Percentiles rank a stretch among this genome's conserved stretches.
Conservation (phyloP, 2,888 invertebrate species). For the Tenthredo amoena region DNA sequence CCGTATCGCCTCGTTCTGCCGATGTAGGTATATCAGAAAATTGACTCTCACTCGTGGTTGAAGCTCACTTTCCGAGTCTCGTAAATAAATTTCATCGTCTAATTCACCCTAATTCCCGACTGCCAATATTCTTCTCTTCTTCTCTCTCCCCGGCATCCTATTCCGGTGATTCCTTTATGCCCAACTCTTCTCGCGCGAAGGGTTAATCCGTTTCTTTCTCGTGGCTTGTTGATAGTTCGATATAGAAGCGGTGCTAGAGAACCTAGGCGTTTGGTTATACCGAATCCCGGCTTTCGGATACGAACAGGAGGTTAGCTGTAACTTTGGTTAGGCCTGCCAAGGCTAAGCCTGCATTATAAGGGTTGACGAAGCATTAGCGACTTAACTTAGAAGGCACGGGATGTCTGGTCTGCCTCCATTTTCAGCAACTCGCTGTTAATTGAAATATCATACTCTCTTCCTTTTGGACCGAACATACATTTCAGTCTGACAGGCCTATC, state of each 20-base stretch:
- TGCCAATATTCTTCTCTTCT: slow-evolving; percentile 25
- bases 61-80: neutral
- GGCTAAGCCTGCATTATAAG: slow-evolving; percentile 51
- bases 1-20: neutral
- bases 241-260: neutral
- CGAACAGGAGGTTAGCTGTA: slow-evolving; percentile 12
- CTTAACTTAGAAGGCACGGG: slow-evolving; percentile 33
- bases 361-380: slow-evolving; percentile 54
- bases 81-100: slow-evolving; percentile 33
- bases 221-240: slow-evolving; percentile 45
- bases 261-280: slow-evolving; percentile 26
- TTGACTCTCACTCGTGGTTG: neutral
- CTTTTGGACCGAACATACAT: neutral
- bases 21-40: neutral
- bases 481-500: neutral
- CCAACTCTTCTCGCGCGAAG: slow-evolving; percentile 25
- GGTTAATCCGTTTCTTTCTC: slow-evolving; percentile 44
- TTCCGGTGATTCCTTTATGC: slow-evolving; percentile 3
- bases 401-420: neutral
- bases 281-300: slow-evolving; percentile 7
- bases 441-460: slow-evolving; percentile 19
- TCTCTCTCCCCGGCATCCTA: neutral
- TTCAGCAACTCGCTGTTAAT: slow-evolving; percentile 32
- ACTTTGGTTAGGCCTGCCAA: slow-evolving; percentile 48
- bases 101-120: slow-evolving; percentile 48